Evolutionary conservation across 2,888 invertebrate genomes (phyloP).

Genomic region (Cylloceria caligata): DNA sequence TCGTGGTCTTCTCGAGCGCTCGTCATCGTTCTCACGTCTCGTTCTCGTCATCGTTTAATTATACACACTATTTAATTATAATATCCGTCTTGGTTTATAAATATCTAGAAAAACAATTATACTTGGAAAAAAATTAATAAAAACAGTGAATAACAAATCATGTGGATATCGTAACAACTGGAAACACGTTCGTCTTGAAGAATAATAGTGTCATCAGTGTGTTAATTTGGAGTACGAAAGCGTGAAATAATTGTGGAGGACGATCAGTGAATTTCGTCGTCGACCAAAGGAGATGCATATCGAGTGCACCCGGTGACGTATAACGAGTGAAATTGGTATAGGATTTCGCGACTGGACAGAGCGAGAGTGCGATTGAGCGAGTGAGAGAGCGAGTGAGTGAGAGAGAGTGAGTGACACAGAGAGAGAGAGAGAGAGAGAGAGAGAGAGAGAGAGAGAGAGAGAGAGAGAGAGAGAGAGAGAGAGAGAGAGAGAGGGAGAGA

Average conservation of each 20-base stretch:
- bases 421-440: too few species aligned
- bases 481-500: too few species aligned
- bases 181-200: background rate
- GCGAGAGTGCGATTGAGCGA: background rate
- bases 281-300: background rate
- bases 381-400: too few species aligned
- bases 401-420: too few species aligned
- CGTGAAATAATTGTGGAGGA: background rate
- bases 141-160: background rate
- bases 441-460: too few species aligned
- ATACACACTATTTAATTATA: background rate
- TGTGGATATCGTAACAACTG: background rate
- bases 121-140: too few species aligned
- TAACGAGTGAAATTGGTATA: background rate
- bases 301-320: background rate
- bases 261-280: background rate
- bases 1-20: slow-evolving; percentile 60
- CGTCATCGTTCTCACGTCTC: slow-evolving; percentile 44
- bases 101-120: background rate
- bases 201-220: background rate
- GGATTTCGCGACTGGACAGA: background rate
- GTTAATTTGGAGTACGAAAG: background rate
- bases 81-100: background rate
- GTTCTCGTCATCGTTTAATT: slow-evolving; percentile 11
- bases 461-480: too few species aligned